Evolutionary conservation across 2,797 vertebrate genomes (phyloP).

Genomic region (Pogonophryne albipinna): DNA sequence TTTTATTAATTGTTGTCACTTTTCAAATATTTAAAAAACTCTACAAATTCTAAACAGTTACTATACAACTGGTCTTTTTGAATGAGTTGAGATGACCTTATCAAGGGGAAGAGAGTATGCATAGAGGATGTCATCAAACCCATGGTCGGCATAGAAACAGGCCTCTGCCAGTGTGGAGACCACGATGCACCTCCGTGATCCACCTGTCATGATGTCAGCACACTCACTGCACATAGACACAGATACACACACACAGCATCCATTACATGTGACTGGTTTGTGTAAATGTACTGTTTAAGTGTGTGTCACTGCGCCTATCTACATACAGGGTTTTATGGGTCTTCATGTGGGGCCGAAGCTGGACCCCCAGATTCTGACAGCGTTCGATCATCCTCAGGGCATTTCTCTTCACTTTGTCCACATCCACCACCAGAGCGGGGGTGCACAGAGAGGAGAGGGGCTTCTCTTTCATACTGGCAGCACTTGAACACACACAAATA

Average conservation of each 20-base stretch:
- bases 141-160: conserved; percentile 84
- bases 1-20: not conserved
- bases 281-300: not conserved
- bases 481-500: conserved; percentile 1
- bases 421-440: conserved; percentile 86
- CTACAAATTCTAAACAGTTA: not conserved
- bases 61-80: not conserved
- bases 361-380: conserved; percentile 82
- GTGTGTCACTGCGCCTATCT: conserved; percentile 7
- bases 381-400: conserved; percentile 82
- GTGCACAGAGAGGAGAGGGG: conserved; percentile 75
- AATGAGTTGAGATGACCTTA: conserved; percentile 70
- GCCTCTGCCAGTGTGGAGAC: conserved; percentile 90
- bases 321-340: conserved; percentile 90
- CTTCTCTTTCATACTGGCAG: conserved; percentile 66
- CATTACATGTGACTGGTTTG: not conserved
- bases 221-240: conserved; percentile 79
- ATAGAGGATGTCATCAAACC: conserved; percentile 90
- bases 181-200: conserved; percentile 82
- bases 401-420: conserved; percentile 81
- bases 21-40: not conserved
- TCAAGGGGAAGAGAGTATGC: conserved; percentile 85
- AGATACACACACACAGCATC: conserved; percentile 22
- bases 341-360: conserved; percentile 90
- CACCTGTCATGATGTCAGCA: conserved; percentile 86